Evolutionary conservation across 2,113 vertebrate species (phyloP), one percentile per base, ranked within the genome.

Genomic region (Scartelaos histophorus): DNA sequence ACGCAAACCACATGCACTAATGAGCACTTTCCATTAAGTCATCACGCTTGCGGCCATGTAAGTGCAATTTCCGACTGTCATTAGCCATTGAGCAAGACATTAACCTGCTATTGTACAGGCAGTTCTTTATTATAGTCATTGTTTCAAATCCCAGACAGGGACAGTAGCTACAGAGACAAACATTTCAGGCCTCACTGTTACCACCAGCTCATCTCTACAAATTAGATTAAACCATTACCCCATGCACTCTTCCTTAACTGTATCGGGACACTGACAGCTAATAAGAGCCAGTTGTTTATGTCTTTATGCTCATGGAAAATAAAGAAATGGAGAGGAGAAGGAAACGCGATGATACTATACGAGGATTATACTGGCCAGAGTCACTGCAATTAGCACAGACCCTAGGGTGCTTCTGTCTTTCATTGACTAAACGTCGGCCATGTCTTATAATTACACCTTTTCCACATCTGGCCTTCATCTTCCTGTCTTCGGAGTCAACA

Each of bases 271-370:
- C 69, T 46, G 78, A 78, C 35, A 58, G 74, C 64, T 91, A 88
- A 89, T 78, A 76, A 72, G 84, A 87, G 80, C 74, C 90, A 91
- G 86, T 88, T 88, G 83, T 85, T 72, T 71, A 79, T 47, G 67
- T 12, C 54, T 67, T 15, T 57, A 35, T 84, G 82, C 56, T 70
- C 74, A 68, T 71, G 73, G 73, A 76, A 84, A 78, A 66, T 78
- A 70, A 64, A 58, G 51, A 62, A 38, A 69, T 24, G 66, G 65
- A 67, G 21, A 73, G 46, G 60, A n/a, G 71, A 71, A 79, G 81
- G 70, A 46, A 75, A 75, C 47, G 66, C 51, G 65, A 47, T 66
- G 54, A 61, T 74, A 69, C 76, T 58, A 64, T 54, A 64, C 29
- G 19, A 17, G 61, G 61, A 76, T 66, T 71, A 73, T 71, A 69